These are phyloP conservation scores for Anguilla japonica DNA, from an alignment of 2,113 vertebrate genomes.

Conservation along the genomic window DNA sequence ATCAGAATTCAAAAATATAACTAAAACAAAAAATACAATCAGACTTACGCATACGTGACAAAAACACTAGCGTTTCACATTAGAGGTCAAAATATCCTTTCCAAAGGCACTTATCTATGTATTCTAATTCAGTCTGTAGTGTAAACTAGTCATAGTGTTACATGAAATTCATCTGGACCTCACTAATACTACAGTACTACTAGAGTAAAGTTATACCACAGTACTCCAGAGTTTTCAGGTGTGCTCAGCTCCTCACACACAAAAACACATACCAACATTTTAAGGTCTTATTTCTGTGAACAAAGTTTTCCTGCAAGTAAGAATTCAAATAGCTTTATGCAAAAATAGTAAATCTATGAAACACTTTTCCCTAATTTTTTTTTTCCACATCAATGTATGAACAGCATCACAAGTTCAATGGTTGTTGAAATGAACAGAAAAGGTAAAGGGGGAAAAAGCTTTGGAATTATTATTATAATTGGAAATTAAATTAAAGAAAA, in stretches of 20 bases:
- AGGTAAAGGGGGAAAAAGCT: too few species aligned
- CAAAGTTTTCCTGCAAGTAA: background rate
- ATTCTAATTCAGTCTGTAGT: slow-evolving; percentile 26
- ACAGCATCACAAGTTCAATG: too few species aligned
- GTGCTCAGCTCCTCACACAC: background rate
- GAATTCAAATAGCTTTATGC: background rate
- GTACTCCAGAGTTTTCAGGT: background rate
- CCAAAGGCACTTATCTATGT: slow-evolving; percentile 57
- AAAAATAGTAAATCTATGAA: background rate
- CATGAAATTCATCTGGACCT: slow-evolving; percentile 43
- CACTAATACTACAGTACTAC: background rate
- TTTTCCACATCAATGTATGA: background rate
- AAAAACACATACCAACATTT: background rate
- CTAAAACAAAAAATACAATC: background rate
- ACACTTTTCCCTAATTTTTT: background rate
- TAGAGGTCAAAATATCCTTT: slow-evolving; percentile 12
- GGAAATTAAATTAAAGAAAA: too few species aligned
- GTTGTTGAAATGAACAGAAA: too few species aligned
- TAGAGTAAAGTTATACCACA: background rate
- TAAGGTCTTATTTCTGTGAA: background rate
- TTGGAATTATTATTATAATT: too few species aligned
- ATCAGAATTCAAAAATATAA: background rate
- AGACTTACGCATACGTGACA: background rate
- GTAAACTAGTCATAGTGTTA: slow-evolving; percentile 33
- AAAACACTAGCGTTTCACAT: slow-evolving; percentile 6